Base-by-base conservation (phyloP, 2,113 vertebrate genomes). In the Channa argus region DNA sequence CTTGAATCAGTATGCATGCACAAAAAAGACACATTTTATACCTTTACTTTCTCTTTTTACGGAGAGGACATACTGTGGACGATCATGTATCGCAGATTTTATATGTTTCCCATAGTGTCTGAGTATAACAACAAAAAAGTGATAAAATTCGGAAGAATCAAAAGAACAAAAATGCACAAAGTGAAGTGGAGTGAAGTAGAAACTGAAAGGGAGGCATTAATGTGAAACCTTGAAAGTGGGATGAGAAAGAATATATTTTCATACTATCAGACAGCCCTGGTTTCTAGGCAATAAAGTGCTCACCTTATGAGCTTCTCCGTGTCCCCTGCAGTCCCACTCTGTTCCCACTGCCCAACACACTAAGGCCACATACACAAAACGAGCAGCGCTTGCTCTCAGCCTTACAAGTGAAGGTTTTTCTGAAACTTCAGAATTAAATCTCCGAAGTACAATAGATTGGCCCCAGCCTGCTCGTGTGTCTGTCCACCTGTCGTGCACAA, bases 251-350 rank as follows among this genome's bases (percentile, higher is more conserved):
- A 61, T 63, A 52, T 60, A 37, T 69, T 76, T 79, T 80, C 39
- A 77, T 62, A 24, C 66, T 71, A 70, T 44, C 71, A 73, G 81
- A 73, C 69, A 65, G 56, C 51, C 54, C 10, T 14, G 61, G 51
- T 80, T 75, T 85, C 65, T 33, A 63, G 71, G 67, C 63, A 70
- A 80, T 85, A 45, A 67, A 75, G 72, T 56, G 78, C 53, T 84
- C 85, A 89, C 83, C 82, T 82, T 77, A 66, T 59, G 39, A 71
- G 77, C 63, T 59, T 73, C 61, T 78, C 71, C 86, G 66, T 63
- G 72, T 83, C 39, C 69, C 43, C 64, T 14, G 46, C 71, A 83
- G 69, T 69, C 54, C 74, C 50, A 41, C 45, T 66, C 61, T 63
- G 63, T 50, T 67, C 71, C 33, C 44, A 41, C 66, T 79, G 71